These are phyloP conservation scores for Bombyx huttoni DNA, from an alignment of 2,888 invertebrate species.

Conservation along the genomic window DNA sequence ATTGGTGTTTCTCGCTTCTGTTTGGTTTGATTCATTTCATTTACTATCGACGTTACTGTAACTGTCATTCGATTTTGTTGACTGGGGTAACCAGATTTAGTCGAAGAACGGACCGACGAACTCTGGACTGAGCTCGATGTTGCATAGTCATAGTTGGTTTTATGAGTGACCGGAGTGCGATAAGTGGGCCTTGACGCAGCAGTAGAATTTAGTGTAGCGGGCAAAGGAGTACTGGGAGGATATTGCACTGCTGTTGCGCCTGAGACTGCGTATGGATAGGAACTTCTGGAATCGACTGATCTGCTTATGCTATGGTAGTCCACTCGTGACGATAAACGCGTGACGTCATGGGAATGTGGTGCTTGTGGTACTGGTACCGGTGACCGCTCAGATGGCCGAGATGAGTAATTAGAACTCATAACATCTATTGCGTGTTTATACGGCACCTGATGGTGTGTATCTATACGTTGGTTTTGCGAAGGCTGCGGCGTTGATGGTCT, in stretches of 20 bases:
- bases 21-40: constrained; percentile 63
- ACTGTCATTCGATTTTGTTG: constrained; percentile 63
- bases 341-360: constrained; percentile 34
- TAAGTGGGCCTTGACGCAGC: constrained; percentile 35
- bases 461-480: constrained; percentile 43
- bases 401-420: constrained; percentile 37
- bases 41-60: constrained; percentile 59
- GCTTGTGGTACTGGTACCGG: constrained; percentile 37
- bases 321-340: constrained; percentile 34
- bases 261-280: constrained; percentile 44
- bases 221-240: constrained; percentile 30
- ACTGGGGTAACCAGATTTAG: constrained; percentile 49
- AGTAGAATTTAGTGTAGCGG: constrained; percentile 38
- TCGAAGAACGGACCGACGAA: constrained; percentile 42
- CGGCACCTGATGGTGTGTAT: constrained; percentile 39
- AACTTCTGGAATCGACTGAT: constrained; percentile 34
- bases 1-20: constrained; percentile 82
- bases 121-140: constrained; percentile 40
- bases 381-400: constrained; percentile 41
- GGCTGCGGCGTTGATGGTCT: constrained; percentile 43
- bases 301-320: constrained; percentile 41
- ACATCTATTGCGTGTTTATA: constrained; percentile 47
- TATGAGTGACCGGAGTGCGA: constrained; percentile 37
- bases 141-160: constrained; percentile 45
- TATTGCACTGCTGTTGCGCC: constrained; percentile 51